phyloP scores from a whole-genome alignment of 37 sponge, comb jelly and placozoan species.

The Geodia barretti region DNA sequence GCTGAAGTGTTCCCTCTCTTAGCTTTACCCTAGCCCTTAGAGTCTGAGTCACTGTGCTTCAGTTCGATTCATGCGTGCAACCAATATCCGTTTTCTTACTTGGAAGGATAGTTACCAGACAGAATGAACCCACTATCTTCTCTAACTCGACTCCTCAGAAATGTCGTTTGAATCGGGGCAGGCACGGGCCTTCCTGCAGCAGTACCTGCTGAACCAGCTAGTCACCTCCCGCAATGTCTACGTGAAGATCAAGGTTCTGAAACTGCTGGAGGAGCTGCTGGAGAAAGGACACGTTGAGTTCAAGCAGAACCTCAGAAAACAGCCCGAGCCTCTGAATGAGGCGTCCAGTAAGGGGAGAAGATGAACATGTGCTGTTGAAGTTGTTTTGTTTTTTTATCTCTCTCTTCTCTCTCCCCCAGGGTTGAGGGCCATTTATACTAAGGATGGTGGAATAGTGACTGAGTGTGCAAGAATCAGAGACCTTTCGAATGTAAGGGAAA shows the following conservation, averaged over 20 bases:
- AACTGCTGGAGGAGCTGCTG: constrained; percentile 21
- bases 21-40: too few species aligned
- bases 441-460: constrained; percentile 23
- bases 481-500: constrained; percentile 50
- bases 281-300: constrained; percentile 77
- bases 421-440: constrained; percentile 29
- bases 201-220: constrained; percentile 74
- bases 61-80: too few species aligned
- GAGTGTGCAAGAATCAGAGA: constrained; percentile 83
- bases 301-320: constrained; percentile 59
- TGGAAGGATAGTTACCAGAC: neutral
- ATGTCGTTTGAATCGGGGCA: constrained; percentile 82
- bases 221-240: constrained; percentile 58
- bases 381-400: neutral
- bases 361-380: neutral
- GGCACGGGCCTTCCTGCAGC: constrained; percentile 67
- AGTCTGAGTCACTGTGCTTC: too few species aligned
- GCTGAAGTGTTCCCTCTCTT: too few species aligned
- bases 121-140: neutral
- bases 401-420: constrained; percentile 10
- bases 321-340: constrained; percentile 58
- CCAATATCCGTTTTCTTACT: constrained; percentile 11
- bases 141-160: constrained; percentile 41
- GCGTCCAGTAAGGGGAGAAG: constrained; percentile 63
- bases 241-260: constrained; percentile 64